Evolutionary conservation across 2,113 vertebrate genomes (phyloP).

Genomic region (Agapornis roseicollis): DNA sequence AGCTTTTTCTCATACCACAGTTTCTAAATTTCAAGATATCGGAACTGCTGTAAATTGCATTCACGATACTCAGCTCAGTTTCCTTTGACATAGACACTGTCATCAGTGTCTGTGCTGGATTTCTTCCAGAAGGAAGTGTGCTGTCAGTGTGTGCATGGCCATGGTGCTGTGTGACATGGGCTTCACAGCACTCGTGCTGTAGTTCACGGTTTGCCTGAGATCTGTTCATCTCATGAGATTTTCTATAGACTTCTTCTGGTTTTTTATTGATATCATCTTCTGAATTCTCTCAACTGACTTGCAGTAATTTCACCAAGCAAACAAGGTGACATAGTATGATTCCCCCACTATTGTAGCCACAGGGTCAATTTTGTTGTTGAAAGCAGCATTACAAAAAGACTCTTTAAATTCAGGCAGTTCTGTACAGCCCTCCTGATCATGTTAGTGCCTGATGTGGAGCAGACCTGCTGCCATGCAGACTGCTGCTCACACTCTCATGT

Average conservation of each 20-base stretch:
- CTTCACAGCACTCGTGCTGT: background rate
- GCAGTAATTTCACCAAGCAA: background rate
- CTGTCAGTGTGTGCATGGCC: rapidly evolving
- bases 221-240: background rate
- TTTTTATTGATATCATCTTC: background rate
- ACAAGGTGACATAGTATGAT: rapidly evolving
- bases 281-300: background rate
- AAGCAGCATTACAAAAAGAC: background rate
- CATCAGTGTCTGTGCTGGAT: rapidly evolving
- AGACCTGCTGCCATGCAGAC: background rate
- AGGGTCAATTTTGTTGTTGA: rapidly evolving
- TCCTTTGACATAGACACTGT: rapidly evolving
- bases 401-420: background rate
- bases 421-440: rapidly evolving
- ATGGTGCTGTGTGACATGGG: rapidly evolving
- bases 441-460: background rate
- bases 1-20: background rate
- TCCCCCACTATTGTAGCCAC: rapidly evolving
- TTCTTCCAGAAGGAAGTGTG: background rate
- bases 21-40: rapidly evolving
- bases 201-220: rapidly evolving
- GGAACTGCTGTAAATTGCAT: rapidly evolving
- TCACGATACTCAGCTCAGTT: rapidly evolving
- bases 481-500: rapidly evolving
- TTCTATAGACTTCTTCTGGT: background rate